Base-by-base conservation (phyloP, 2,113 vertebrate genomes). In the Callopanchax toddi region DNA sequence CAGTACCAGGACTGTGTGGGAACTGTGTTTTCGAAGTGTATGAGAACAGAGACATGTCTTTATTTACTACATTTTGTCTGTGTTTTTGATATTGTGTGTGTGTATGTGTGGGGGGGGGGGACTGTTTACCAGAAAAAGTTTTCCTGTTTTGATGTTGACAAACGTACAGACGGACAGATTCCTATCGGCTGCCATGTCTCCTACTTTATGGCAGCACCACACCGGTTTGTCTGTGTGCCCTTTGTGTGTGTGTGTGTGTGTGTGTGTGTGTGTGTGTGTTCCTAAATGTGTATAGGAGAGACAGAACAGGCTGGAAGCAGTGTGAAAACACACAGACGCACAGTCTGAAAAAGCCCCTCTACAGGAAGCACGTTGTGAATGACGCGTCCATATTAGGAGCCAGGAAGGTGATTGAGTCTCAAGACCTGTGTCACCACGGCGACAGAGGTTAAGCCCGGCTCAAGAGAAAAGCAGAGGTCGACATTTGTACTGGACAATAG, bases 81-180 rank as follows among this genome's bases (percentile, higher is more conserved):
- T 67, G 59, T 79, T 72, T 36, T 78, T 29, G 71, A 21, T 55
- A 40, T 71, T 71, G 40, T 55, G 43, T 40, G 53, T 67, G 53
- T 68, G 44, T 71, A 56, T 72, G 64, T 32, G 29, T 32, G 4
- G 10, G 1, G 29, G 29, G 6, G 10, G 6, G 49, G 78, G 65
- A 71, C 22, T 75, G 76, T 87, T 85, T 85, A 83, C 74, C 67
- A 72, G 65, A 62, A 69, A 65, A 44, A 22, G 16, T 77, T 84
- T 89, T 89, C 86, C 84, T 88, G 86, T 88, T 87, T 83, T 83
- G 67, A 81, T 87, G 84, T 86, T 89, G 86, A 88, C 86, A 82
- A 74, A 82, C 59, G 20, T 55, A 65, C 83, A 75, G 79, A 82
- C 85, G 69, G 79, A 74, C 78, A 25, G 87, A 87, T 86, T 80